Conservation (phyloP, 2,797 vertebrate species). For the Loriculus beryllinus region DNA sequence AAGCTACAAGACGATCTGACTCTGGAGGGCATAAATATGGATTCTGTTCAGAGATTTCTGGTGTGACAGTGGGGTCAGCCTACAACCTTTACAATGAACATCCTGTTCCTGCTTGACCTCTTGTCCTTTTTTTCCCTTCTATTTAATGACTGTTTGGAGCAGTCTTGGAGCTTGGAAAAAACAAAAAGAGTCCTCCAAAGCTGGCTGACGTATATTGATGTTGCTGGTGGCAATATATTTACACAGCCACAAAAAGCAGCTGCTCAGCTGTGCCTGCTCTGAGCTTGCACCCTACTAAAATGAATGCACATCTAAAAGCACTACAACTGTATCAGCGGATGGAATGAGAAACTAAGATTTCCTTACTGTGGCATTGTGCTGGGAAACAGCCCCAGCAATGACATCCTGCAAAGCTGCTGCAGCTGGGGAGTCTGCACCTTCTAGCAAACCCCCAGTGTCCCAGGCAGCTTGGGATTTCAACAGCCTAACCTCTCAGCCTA, state of each 20-base stretch:
- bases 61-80: slow-evolving; percentile 64
- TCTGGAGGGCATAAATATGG: slow-evolving; percentile 53
- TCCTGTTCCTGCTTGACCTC: slow-evolving; percentile 71
- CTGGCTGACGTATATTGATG: slow-evolving; percentile 40
- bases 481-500: not conserved
- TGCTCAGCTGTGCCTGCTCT: slow-evolving; percentile 32
- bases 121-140: slow-evolving; percentile 56
- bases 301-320: not conserved
- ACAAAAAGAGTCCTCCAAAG: slow-evolving; percentile 1
- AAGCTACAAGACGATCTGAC: slow-evolving; percentile 46
- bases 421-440: not conserved
- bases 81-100: slow-evolving; percentile 67
- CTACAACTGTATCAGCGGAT: not conserved
- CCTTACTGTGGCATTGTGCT: not conserved
- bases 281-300: slow-evolving; percentile 8
- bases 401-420: not conserved
- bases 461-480: not conserved
- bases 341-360: not conserved
- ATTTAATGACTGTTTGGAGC: slow-evolving; percentile 50
- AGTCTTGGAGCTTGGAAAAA: slow-evolving; percentile 35
- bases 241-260: slow-evolving; percentile 50
- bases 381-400: not conserved
- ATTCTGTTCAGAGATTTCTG: slow-evolving; percentile 39
- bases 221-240: slow-evolving; percentile 61
- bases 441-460: rapidly evolving